Base-by-base conservation (phyloP, 2,888 invertebrate species). In the Griposia aprilina region DNA sequence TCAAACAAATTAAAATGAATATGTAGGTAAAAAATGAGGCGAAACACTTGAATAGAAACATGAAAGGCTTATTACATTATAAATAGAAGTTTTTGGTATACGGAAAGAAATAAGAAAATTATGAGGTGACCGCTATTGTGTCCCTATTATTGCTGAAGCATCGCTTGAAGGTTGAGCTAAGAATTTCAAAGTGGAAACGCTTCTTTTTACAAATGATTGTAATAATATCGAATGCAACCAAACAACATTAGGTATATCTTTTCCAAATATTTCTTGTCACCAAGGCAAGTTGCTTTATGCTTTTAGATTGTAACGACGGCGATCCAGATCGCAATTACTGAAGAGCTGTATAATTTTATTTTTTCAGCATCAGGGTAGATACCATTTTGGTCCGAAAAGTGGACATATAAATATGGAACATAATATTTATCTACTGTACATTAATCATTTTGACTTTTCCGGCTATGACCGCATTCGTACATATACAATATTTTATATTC, bases 401-500 rank as follows among this genome's bases (percentile, higher is more conserved):
- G 7, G 11, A 41, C 41, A 69, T 20, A 48, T 7, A 74, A 23
- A n/a, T 55, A 62, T 23, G 23, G 6, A 30, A 66, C 6, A 63
- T 62, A 30, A 50, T 36, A 36, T 62, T 62, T 78, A 83, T 36
- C 45, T 68, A 66, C 11, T 10, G 26, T 36, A 66, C 80, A 80
- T 81, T 52, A 70, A 60, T 77, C 63, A 59, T 74, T 77, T 68
- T 65, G 67, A 59, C 67, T 80, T 82, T 86, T 84, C 83, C 86
- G 77, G 82, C 87, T 85, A 81, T 85, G 85, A 74, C 74, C 78
- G 74, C 77, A 86, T 74, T 50, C 62, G 45, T 50, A 74, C 52
- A n/a, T 75, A 78, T 48, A 74, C 68, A 80, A 74, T 76, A 77
- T 77, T 79, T 75, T 75, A 88, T 90, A 90, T 89, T 91, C 85